Evolutionary conservation across 2,797 vertebrate species (phyloP).

Genomic region (Labroides dimidiatus): DNA sequence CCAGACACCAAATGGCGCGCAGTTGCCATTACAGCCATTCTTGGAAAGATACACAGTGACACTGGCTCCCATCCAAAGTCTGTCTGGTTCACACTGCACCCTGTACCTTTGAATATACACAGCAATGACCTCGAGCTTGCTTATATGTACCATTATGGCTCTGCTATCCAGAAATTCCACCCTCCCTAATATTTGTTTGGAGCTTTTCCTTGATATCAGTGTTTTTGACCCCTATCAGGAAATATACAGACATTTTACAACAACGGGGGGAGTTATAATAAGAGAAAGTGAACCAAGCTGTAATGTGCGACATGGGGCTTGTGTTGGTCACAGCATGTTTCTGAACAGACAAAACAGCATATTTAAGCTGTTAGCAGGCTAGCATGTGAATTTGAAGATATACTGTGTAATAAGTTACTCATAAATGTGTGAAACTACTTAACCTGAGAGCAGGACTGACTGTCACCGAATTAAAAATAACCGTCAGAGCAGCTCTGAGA

Average conservation of each 20-base stretch:
- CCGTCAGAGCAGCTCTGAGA: neutral
- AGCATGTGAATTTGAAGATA: neutral
- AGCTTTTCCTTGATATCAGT: conserved; percentile 5
- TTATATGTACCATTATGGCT: conserved; percentile 6
- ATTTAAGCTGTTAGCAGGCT: no score
- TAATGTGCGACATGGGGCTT: conserved; percentile 26
- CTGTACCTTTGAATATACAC: conserved; percentile 40
- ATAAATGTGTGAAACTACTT: conserved; percentile 1
- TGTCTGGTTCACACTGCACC: conserved; percentile 36
- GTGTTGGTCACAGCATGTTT: conserved; percentile 22
- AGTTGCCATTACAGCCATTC: conserved; percentile 54
- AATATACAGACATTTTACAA: conserved; percentile 23
- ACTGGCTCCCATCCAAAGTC: conserved; percentile 45
- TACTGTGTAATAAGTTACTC: conserved; percentile 14
- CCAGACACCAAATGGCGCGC: conserved; percentile 64
- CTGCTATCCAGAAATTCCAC: conserved; percentile 18
- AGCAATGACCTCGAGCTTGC: conserved; percentile 40
- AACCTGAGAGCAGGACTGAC: neutral
- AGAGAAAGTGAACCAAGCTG: conserved; percentile 25
- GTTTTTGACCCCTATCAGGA: conserved; percentile 17
- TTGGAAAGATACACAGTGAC: conserved; percentile 51
- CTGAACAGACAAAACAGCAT: conserved; percentile 4
- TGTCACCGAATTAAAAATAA: neutral
- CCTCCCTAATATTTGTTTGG: conserved; percentile 13
- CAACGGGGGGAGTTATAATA: conserved; percentile 57